phyloP scores from a whole-genome alignment of 1,140 invertebrate species.

The Rhysida immarginata region DNA sequence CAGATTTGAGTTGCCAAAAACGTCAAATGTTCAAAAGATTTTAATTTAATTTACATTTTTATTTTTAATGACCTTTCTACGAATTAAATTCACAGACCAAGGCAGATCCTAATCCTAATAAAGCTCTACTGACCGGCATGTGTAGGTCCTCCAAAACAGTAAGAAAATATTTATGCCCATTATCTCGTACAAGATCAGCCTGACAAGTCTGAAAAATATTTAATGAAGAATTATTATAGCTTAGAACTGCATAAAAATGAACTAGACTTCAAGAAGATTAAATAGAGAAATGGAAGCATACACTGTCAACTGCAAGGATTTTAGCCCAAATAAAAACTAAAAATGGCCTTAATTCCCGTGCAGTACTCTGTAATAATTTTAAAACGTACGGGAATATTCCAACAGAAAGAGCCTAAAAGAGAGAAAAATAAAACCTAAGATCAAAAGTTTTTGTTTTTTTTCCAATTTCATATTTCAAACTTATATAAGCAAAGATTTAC shows the following conservation, averaged over 20 bases:
- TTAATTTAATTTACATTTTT: no score
- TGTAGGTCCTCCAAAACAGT: constrained; percentile 68
- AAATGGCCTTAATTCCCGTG: constrained; percentile 74
- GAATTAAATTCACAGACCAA: no score
- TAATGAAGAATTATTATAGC: constrained; percentile 12
- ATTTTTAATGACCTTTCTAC: no score
- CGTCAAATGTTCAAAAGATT: no score
- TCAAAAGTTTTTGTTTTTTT: no score
- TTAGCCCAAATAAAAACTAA: constrained; percentile 99
- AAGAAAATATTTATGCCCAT: constrained; percentile 88
- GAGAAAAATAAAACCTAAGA: no score
- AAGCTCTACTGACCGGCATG: constrained; percentile 54
- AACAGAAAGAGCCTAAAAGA: constrained; percentile 62
- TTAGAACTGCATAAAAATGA: no score
- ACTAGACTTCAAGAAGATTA: constrained; percentile 10
- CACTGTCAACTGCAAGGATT: constrained; percentile 90
- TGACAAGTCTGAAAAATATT: constrained; percentile 61
- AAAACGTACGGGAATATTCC: constrained; percentile 98
- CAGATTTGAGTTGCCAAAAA: no score
- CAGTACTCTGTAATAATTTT: constrained; percentile 84
- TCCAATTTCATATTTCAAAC: no score
- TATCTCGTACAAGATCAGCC: constrained; percentile 85
- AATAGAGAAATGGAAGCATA: constrained; percentile 36
- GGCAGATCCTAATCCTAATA: no score
- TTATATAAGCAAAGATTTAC: constrained; percentile 25